A percentile compares a stretch with the other conserved stretches of the same genome.
These are phyloP conservation scores for Taeniopygia guttata DNA, from an alignment of 2,797 vertebrate species.

Conservation along the genomic window DNA sequence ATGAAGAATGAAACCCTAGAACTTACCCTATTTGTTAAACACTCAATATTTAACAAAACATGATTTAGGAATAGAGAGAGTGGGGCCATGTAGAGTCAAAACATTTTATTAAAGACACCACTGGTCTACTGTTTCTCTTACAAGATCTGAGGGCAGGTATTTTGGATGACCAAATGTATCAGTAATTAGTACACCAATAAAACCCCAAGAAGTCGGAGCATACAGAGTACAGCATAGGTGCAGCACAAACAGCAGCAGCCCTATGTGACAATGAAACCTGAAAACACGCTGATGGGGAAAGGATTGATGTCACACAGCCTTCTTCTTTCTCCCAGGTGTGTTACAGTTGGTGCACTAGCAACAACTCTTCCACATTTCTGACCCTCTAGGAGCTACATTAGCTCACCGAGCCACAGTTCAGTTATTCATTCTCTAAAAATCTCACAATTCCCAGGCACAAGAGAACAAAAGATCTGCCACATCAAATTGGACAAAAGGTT, in stretches of 20 bases:
- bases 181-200: not conserved
- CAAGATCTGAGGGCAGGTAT: not conserved
- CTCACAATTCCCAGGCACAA: not conserved
- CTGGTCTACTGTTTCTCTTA: not conserved
- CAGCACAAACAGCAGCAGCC: not conserved
- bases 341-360: not conserved
- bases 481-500: not conserved
- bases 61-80: not conserved
- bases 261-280: not conserved
- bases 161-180: not conserved
- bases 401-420: not conserved
- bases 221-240: not conserved
- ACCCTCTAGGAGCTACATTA: not conserved
- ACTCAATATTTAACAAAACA: not conserved
- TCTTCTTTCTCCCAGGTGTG: not conserved
- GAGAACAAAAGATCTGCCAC: not conserved
- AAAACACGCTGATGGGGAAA: not conserved
- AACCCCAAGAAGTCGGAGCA: not conserved
- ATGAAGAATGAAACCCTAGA: not conserved
- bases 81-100: not conserved
- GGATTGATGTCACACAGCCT: accelerated
- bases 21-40: not conserved
- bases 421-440: not conserved
- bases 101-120: not conserved
- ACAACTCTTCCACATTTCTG: not conserved